Evolutionary conservation across 2,113 vertebrate species (phyloP), one percentile per base, ranked within the genome.

Genomic region (Aspiorhynchus laticeps): DNA sequence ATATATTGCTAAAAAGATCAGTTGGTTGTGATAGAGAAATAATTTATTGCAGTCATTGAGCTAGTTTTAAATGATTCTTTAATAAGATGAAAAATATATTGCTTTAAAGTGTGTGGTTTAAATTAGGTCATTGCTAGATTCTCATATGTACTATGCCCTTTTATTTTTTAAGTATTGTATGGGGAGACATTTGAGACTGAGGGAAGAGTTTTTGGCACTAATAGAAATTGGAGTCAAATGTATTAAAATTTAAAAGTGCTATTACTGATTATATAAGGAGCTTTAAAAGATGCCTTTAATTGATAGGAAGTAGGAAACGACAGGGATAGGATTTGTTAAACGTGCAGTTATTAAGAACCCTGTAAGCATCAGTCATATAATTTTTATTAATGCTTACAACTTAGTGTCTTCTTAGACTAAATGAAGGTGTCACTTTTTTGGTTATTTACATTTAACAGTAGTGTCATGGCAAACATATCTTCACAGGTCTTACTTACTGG

Each of bases 41-140:
- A 41, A 15, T 26, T 12, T 26, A 15, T 43, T 21, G 33, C 67
- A 36, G 65, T 74, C 21, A 74, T n/a, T n/a, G 1, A 74, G 7
- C 21, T n/a, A 15, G 5, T 41, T 43, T 43, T 43, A 75, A 21
- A 74, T n/a, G 0, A 74, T 43, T 74, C 10, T 74, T 24, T 74
- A 12, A 43, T 74, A 74, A 74, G 36, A 4, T 74, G 14, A 43
- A 74, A 24, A 71, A 74, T 74, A 74, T 10, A 74, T 74, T 74
- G 71, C 21, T 71, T 36, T 21, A 71, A 71, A 36, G 67, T 36
- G 17, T 7, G 0, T 71, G 65, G 65, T 1, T n/a, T 24, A 7
- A 43, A 43, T 41, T 41, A 73, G 69, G 69, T 73, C 8, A 5
- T 41, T 74, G 21, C 5, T 24, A 74, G 0, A 41, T 41, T 41